These are phyloP conservation scores for Papilio helenus DNA, from an alignment of 1,140 invertebrate species.

Conservation along the genomic window DNA sequence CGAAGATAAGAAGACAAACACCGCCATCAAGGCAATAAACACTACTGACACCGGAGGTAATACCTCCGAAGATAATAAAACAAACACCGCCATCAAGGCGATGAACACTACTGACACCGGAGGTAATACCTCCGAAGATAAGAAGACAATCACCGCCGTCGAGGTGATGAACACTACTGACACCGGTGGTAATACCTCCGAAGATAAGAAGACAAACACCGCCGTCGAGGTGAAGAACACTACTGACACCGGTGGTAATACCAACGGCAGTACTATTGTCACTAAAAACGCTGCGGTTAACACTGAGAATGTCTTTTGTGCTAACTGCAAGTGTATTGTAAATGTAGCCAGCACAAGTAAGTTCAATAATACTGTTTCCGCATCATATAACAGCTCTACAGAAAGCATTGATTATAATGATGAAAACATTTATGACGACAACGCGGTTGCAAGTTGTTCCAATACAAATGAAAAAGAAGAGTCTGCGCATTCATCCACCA, in stretches of 20 bases:
- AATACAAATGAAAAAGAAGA: neutral
- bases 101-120: neutral
- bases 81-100: no score
- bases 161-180: neutral
- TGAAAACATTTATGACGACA: neutral
- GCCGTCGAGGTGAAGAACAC: no score
- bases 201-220: no score
- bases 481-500: neutral
- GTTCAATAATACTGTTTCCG: neutral
- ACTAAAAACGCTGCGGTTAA: neutral
- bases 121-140: neutral
- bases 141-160: neutral
- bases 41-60: neutral
- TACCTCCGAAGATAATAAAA: neutral
- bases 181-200: neutral
- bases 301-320: neutral
- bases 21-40: neutral
- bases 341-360: neutral
- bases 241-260: no score
- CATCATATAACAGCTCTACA: neutral
- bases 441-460: neutral
- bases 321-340: neutral
- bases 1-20: neutral
- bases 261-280: neutral
- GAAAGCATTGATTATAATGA: neutral